Percentiles rank a stretch among this genome's conserved stretches.
Evolutionary conservation across 2,888 invertebrate genomes (phyloP).

Genomic region (Phrixothrix hirtus): DNA sequence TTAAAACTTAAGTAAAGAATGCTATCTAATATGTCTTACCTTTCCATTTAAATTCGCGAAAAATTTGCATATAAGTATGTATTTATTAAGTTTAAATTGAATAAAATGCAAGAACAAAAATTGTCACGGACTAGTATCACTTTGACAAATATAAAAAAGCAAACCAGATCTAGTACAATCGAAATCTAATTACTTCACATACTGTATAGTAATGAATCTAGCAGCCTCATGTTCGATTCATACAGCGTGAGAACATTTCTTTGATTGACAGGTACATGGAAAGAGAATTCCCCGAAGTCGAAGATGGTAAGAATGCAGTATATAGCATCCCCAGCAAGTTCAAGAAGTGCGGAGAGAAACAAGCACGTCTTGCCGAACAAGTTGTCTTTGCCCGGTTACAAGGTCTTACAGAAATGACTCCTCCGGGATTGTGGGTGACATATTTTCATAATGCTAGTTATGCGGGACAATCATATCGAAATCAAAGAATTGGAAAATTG

Average conservation of each 20-base stretch:
- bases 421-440: constrained; percentile 45
- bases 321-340: constrained; percentile 47
- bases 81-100: constrained; percentile 7
- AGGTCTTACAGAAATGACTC: constrained; percentile 30
- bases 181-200: constrained; percentile 36
- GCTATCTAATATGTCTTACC: neutral
- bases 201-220: constrained; percentile 34
- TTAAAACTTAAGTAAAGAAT: neutral
- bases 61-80: constrained; percentile 26
- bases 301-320: constrained; percentile 33
- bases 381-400: constrained; percentile 43
- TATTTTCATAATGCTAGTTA: constrained; percentile 51
- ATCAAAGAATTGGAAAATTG: constrained; percentile 48
- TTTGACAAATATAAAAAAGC: constrained; percentile 34
- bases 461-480: constrained; percentile 48
- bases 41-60: neutral
- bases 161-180: constrained; percentile 36
- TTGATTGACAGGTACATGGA: constrained; percentile 45
- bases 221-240: constrained; percentile 38
- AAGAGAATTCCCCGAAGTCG: constrained; percentile 45
- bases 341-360: constrained; percentile 44
- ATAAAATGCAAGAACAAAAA: constrained; percentile 23
- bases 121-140: constrained; percentile 23
- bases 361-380: constrained; percentile 47
- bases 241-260: constrained; percentile 38